Evolutionary conservation across 2,797 vertebrate genomes (phyloP).

Genomic region (Rhinichthys osculus): DNA sequence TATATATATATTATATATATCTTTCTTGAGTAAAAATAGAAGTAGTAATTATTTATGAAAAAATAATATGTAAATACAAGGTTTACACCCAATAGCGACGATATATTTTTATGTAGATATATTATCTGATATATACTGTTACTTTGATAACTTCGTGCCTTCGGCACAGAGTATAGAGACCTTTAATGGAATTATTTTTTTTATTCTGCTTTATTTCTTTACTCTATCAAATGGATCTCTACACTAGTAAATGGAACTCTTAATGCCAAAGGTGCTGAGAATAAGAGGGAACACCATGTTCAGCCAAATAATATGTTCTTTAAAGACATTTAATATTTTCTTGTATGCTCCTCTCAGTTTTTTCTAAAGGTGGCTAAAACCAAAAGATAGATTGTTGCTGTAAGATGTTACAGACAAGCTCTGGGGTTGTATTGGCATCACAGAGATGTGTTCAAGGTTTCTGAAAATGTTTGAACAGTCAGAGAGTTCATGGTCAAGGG

Average conservation of each 20-base stretch:
- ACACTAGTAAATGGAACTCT: constrained; percentile 4
- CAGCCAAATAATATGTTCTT: constrained; percentile 18
- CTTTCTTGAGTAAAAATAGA: too few relatives aligned
- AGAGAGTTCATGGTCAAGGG: constrained; percentile 52
- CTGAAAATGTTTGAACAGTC: constrained; percentile 43
- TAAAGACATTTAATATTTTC: constrained; percentile 26
- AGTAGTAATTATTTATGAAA: too few relatives aligned
- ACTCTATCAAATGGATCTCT: constrained; percentile 8
- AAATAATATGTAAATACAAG: too few relatives aligned
- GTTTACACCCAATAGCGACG: too few relatives aligned
- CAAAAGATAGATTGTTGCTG: background rate
- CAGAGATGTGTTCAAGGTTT: constrained; percentile 33
- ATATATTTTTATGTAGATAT: background rate
- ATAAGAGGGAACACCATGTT: constrained; percentile 24
- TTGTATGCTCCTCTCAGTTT: background rate
- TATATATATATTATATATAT: too few relatives aligned
- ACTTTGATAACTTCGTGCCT: background rate
- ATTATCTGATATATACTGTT: background rate
- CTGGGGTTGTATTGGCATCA: background rate
- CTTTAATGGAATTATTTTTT: background rate
- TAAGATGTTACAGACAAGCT: background rate
- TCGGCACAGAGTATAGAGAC: background rate
- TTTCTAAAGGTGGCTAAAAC: background rate
- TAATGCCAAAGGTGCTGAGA: background rate
- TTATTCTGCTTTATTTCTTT: constrained; percentile 11